Percentiles rank a stretch among this genome's conserved stretches.
phyloP scores from a whole-genome alignment of 2,113 vertebrate genomes.

The Pachypanchax playfairii region DNA sequence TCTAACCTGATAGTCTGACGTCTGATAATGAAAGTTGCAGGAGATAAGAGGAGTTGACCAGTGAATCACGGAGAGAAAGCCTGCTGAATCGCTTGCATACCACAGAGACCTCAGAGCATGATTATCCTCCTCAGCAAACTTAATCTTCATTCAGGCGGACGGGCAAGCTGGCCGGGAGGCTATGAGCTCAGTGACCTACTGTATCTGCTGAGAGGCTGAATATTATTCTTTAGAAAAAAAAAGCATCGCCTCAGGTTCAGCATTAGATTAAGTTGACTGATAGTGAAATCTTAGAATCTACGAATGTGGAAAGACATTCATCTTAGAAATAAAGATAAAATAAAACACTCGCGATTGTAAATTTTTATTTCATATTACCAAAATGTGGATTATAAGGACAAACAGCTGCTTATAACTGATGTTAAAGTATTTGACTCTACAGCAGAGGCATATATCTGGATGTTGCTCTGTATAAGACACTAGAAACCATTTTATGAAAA shows the following conservation, averaged over 20 bases:
- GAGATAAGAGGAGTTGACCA: slow-evolving; percentile 39
- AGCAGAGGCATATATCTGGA: no score
- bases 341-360: neutral
- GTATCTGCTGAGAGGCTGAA: slow-evolving; percentile 56
- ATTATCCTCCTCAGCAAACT: slow-evolving; percentile 68
- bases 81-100: slow-evolving; percentile 58
- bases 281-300: slow-evolving; percentile 40
- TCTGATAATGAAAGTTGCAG: slow-evolving; percentile 41
- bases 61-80: slow-evolving; percentile 36
- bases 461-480: no score
- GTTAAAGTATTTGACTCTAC: no score
- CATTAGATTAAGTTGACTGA: slow-evolving; percentile 67
- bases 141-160: slow-evolving; percentile 72
- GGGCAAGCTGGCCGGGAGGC: slow-evolving; percentile 37
- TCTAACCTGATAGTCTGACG: slow-evolving; percentile 16
- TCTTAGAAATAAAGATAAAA: slow-evolving; percentile 1
- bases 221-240: slow-evolving; percentile 58
- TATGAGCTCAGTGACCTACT: slow-evolving; percentile 61
- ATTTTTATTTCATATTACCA: neutral
- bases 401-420: neutral
- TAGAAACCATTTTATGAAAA: no score
- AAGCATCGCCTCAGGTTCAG: slow-evolving; percentile 48
- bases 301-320: slow-evolving; percentile 22
- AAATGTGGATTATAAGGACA: neutral
- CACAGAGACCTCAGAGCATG: slow-evolving; percentile 61